These are phyloP conservation scores for Sipha flava DNA, from an alignment of 1,140 invertebrate species.

Conservation along the genomic window DNA sequence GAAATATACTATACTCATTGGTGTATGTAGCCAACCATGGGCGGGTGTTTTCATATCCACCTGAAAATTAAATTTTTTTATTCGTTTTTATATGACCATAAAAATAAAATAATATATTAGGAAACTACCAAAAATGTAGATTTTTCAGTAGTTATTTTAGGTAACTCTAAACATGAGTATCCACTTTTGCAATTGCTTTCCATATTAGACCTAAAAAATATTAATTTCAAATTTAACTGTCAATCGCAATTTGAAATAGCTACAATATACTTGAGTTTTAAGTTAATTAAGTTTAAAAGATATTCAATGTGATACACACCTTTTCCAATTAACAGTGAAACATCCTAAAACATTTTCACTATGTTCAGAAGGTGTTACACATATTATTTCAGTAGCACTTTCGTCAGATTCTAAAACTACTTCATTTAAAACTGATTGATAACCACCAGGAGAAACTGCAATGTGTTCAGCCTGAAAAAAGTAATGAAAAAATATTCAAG, in stretches of 20 bases:
- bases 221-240: slow-evolving; percentile 34
- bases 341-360: slow-evolving; percentile 56
- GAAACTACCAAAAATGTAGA: slow-evolving; percentile 35
- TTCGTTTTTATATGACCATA: neutral
- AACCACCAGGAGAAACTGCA: slow-evolving; percentile 2
- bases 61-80: slow-evolving; percentile 51
- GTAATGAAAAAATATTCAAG: neutral
- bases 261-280: neutral
- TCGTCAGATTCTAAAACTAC: slow-evolving; percentile 35
- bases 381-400: slow-evolving; percentile 47
- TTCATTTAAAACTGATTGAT: slow-evolving; percentile 26
- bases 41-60: slow-evolving; percentile 64
- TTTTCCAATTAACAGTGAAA: slow-evolving; percentile 66
- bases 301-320: slow-evolving; percentile 44
- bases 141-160: slow-evolving; percentile 53
- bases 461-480: slow-evolving; percentile 26
- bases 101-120: neutral
- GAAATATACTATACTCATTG: slow-evolving; percentile 59
- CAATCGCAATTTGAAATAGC: neutral
- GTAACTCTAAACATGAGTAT: slow-evolving; percentile 50
- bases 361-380: slow-evolving; percentile 45
- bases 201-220: slow-evolving; percentile 40
- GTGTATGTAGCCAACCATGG: slow-evolving; percentile 61
- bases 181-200: slow-evolving; percentile 41
- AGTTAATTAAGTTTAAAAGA: neutral